phyloP scores from a whole-genome alignment of 2,797 vertebrate genomes.

The Champsocephalus esox region DNA sequence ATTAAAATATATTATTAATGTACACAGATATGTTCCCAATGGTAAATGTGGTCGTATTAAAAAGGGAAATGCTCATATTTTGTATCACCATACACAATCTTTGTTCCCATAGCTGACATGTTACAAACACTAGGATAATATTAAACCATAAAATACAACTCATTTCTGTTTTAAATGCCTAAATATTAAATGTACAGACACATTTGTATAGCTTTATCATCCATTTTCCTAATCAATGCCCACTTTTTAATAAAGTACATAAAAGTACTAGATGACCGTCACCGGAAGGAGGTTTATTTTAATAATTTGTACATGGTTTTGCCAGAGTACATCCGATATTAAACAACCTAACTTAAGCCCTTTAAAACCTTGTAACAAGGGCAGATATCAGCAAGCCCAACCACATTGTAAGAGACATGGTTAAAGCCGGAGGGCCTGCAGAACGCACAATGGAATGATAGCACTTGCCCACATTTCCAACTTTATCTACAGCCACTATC shows the following conservation, averaged over 20 bases:
- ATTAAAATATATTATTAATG: too few species aligned
- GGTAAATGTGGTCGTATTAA: background rate
- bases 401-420: constrained; percentile 65
- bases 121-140: background rate
- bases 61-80: background rate
- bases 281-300: background rate
- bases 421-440: constrained; percentile 41
- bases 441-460: constrained; percentile 65
- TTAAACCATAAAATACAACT: background rate
- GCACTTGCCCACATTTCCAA: constrained; percentile 81
- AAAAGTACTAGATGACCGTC: background rate
- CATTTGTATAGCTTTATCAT: background rate
- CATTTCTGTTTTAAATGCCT: background rate
- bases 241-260: background rate
- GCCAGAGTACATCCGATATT: too few species aligned
- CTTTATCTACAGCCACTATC: constrained; percentile 76
- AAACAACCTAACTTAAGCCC: background rate
- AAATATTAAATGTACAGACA: background rate
- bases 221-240: background rate
- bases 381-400: constrained; percentile 62
- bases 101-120: background rate
- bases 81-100: too few species aligned
- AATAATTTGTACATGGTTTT: background rate
- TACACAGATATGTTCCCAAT: too few species aligned
- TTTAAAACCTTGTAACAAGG: constrained; percentile 34